A percentile compares a stretch with the other conserved stretches of the same genome.
Evolutionary conservation across 2,113 vertebrate species (phyloP).

Genomic region (Burhinus oedicnemus): DNA sequence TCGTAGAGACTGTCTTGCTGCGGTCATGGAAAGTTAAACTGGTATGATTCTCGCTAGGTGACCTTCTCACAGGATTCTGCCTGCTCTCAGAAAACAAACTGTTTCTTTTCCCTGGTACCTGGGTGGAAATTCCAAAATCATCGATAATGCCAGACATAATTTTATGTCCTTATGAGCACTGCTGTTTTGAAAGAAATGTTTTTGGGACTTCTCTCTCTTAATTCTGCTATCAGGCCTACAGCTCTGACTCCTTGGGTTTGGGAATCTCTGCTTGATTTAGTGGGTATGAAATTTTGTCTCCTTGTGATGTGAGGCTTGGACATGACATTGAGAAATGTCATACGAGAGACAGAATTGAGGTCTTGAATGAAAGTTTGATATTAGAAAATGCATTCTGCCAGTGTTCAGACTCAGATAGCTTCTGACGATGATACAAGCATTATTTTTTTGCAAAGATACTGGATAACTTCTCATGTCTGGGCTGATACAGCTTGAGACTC

Average conservation of each 20-base stretch:
- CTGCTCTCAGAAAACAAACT: neutral
- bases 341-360: neutral
- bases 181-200: neutral
- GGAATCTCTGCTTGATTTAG: neutral
- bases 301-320: neutral
- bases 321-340: neutral
- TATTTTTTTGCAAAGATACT: neutral
- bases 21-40: conserved; percentile 18
- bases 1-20: neutral
- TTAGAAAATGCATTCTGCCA: neutral
- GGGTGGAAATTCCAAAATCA: neutral
- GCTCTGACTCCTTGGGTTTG: neutral
- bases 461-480: neutral
- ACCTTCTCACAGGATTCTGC: neutral
- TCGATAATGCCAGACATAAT: neutral
- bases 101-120: neutral
- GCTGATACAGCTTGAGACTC: neutral
- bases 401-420: neutral
- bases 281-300: neutral
- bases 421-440: neutral
- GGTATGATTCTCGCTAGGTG: neutral
- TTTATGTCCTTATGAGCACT: neutral
- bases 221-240: neutral
- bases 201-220: neutral
- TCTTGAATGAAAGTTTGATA: neutral